phyloP scores from a whole-genome alignment of 1,140 invertebrate species.

The Macrocentrus cingulum region DNA sequence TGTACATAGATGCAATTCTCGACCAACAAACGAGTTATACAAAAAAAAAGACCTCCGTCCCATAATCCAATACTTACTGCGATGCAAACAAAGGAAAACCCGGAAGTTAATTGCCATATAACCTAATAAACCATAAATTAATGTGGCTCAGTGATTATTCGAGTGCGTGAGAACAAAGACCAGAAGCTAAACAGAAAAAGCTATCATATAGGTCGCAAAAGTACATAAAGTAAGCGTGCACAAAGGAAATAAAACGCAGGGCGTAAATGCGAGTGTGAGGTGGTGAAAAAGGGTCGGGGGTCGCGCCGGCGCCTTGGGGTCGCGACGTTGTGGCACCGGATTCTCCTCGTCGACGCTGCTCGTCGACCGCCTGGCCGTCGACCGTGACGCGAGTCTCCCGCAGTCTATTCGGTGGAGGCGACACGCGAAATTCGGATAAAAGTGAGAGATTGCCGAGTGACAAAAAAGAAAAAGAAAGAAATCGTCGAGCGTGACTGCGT shows the following conservation, averaged over 20 bases:
- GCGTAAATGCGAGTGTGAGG: neutral
- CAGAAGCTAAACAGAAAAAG: too few species aligned
- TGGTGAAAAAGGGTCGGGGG: conserved; percentile 24
- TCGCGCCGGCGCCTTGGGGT: conserved; percentile 34
- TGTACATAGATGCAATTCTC: too few species aligned
- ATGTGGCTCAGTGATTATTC: too few species aligned
- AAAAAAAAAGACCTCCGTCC: too few species aligned
- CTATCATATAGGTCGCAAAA: neutral
- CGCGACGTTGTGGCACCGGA: conserved; percentile 31
- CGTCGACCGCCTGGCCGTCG: conserved; percentile 26
- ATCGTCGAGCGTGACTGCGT: neutral
- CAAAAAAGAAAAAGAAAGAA: neutral
- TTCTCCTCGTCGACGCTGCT: conserved; percentile 22
- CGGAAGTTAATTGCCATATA: too few species aligned
- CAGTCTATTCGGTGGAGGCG: conserved; percentile 10
- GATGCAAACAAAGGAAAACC: too few species aligned
- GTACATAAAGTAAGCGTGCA: neutral
- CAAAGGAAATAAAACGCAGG: neutral
- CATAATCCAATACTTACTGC: too few species aligned
- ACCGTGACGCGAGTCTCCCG: conserved; percentile 22
- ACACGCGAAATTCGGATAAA: neutral
- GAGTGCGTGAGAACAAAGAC: too few species aligned
- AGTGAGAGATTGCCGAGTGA: neutral
- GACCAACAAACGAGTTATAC: too few species aligned
- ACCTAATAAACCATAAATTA: too few species aligned